These are phyloP conservation scores for Octodonta nipae DNA, from an alignment of 2,888 invertebrate species.

Conservation along the genomic window DNA sequence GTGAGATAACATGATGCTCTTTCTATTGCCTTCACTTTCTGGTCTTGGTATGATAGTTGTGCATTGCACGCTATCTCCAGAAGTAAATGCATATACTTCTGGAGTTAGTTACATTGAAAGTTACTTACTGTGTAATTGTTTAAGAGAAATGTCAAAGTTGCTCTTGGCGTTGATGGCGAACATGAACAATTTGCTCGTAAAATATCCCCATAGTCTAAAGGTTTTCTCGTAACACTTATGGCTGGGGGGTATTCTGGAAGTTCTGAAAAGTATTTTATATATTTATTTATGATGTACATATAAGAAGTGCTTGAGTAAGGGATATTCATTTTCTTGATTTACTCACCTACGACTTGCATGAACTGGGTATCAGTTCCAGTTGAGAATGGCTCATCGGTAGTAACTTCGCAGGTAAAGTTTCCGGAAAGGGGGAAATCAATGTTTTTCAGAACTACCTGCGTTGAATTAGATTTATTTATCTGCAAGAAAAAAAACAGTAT, in stretches of 20 bases:
- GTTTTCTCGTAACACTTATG: slow-evolving; percentile 57
- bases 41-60: too few relatives aligned
- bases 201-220: slow-evolving; percentile 61
- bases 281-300: slow-evolving; percentile 3
- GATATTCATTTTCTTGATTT: slow-evolving; percentile 5
- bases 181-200: slow-evolving; percentile 70
- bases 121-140: too few relatives aligned
- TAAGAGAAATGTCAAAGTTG: slow-evolving; percentile 59
- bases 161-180: slow-evolving; percentile 60
- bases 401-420: slow-evolving; percentile 69
- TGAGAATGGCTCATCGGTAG: slow-evolving; percentile 55
- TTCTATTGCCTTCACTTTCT: too few relatives aligned
- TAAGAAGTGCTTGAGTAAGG: too few relatives aligned
- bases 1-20: too few relatives aligned
- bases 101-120: too few relatives aligned
- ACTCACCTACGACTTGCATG: slow-evolving; percentile 66
- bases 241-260: slow-evolving; percentile 54
- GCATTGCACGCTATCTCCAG: too few relatives aligned
- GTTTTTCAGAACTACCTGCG: slow-evolving; percentile 56
- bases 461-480: slow-evolving; percentile 58
- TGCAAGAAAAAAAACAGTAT: slow-evolving; percentile 28
- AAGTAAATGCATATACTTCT: background rate
- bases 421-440: slow-evolving; percentile 59
- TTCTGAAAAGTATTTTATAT: too few relatives aligned
- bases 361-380: slow-evolving; percentile 51